phyloP scores from a whole-genome alignment of 2,888 invertebrate species.

The Sabatieria punctata region DNA sequence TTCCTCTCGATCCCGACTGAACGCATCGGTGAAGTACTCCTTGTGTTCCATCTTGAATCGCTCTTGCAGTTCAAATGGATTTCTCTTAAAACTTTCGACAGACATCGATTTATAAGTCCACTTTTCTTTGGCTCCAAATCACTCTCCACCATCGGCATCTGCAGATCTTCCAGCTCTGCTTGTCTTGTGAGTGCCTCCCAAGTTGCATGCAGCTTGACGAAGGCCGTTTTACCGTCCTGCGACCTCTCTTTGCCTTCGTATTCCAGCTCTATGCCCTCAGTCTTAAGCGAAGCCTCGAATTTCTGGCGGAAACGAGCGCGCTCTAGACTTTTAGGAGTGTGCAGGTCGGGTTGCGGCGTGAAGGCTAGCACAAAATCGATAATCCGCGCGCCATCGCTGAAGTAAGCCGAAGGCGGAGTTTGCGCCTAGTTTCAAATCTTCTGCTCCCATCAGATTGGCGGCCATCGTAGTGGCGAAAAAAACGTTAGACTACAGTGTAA shows the following conservation, averaged over 20 bases:
- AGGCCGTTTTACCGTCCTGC: conserved; percentile 6
- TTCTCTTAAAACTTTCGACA: neutral
- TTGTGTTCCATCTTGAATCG: neutral
- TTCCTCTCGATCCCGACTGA: conserved; percentile 1
- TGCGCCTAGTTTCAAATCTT: no score
- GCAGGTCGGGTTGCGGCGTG: neutral
- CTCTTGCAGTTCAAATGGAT: conserved; percentile 3
- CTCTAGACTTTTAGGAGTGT: neutral
- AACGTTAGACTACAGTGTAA: no score
- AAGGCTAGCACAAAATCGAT: conserved; percentile 4
- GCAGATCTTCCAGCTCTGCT: conserved; percentile 6
- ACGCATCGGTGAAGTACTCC: conserved; percentile 7
- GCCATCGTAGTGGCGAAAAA: no score
- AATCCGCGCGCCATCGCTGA: neutral
- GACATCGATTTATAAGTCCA: neutral
- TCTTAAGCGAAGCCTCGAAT: conserved; percentile 7
- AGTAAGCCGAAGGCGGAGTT: conserved; percentile 1
- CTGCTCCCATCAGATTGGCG: no score
- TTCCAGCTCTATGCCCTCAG: conserved; percentile 8
- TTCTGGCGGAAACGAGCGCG: conserved; percentile 4
- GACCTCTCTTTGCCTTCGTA: conserved; percentile 6
- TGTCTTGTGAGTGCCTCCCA: conserved; percentile 5
- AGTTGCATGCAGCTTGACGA: conserved; percentile 5
- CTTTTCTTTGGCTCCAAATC: neutral
- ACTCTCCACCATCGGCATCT: conserved; percentile 6